phyloP scores from a whole-genome alignment of 2,888 invertebrate genomes.

The Drosophila paramelanica region DNA sequence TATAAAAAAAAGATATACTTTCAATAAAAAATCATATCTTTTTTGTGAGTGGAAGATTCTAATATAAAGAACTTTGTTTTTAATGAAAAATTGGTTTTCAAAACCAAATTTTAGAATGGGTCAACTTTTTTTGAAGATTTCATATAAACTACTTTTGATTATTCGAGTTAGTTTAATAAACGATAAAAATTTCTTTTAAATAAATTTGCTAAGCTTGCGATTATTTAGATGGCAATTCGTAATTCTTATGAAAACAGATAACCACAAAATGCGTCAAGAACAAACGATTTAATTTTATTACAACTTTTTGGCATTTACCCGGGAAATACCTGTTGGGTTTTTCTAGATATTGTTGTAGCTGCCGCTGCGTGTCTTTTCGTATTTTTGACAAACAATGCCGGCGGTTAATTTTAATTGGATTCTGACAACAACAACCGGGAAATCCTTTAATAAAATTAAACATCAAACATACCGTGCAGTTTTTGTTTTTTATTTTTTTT shows the following conservation, averaged over 20 bases:
- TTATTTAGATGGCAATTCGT: no score
- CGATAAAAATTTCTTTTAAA: no score
- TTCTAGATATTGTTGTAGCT: slow-evolving; percentile 28
- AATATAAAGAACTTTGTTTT: no score
- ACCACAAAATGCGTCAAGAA: not conserved
- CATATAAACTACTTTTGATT: no score
- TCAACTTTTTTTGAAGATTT: no score
- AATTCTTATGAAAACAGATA: not conserved
- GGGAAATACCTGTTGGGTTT: slow-evolving; percentile 32
- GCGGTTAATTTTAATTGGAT: slow-evolving; percentile 83
- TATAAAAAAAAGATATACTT: no score
- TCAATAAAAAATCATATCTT: no score
- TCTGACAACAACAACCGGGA: slow-evolving; percentile 59
- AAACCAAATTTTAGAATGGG: no score
- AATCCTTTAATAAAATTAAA: slow-evolving; percentile 82
- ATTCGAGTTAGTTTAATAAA: no score
- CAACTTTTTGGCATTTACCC: not conserved
- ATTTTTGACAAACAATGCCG: slow-evolving; percentile 81
- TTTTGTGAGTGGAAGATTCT: no score
- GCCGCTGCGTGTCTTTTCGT: slow-evolving; percentile 46
- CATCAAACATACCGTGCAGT: slow-evolving; percentile 79
- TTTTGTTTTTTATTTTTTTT: slow-evolving; percentile 29
- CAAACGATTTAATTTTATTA: not conserved
- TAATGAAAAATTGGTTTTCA: no score
- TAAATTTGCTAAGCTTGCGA: not conserved